Conservation (phyloP, 2,797 vertebrate species). For the Pelochelys cantorii region DNA sequence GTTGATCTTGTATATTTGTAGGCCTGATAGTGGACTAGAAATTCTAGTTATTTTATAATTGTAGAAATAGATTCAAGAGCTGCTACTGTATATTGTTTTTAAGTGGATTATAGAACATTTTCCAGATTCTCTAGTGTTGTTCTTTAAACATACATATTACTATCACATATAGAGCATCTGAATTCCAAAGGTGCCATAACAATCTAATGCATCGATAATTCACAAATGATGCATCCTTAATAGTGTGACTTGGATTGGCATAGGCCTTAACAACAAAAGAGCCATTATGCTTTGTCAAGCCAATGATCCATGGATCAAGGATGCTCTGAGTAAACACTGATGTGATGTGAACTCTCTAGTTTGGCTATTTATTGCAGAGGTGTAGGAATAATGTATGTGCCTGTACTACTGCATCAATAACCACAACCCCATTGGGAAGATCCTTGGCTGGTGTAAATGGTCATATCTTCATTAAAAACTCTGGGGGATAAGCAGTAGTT, state of each 20-base stretch:
- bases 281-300: not conserved
- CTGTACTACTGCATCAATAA: not conserved
- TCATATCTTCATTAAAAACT: rapidly evolving
- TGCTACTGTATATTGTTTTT: not conserved
- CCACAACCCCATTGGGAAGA: not conserved
- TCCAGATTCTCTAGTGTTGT: not conserved
- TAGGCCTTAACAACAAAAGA: not conserved
- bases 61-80: not conserved
- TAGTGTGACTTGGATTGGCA: not conserved
- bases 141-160: not conserved
- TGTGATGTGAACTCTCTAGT: rapidly evolving
- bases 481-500: not conserved
- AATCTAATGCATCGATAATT: not conserved
- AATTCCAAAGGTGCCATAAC: not conserved
- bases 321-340: not conserved
- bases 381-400: rapidly evolving
- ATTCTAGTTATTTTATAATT: rapidly evolving
- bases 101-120: not conserved
- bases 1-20: not conserved
- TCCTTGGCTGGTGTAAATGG: not conserved
- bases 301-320: not conserved
- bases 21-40: not conserved
- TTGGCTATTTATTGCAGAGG: not conserved
- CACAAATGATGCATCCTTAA: not conserved
- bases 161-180: not conserved